Percentiles rank a stretch among this genome's conserved stretches.
phyloP scores from a whole-genome alignment of 2,888 invertebrate genomes.

The Trilocha varians region DNA sequence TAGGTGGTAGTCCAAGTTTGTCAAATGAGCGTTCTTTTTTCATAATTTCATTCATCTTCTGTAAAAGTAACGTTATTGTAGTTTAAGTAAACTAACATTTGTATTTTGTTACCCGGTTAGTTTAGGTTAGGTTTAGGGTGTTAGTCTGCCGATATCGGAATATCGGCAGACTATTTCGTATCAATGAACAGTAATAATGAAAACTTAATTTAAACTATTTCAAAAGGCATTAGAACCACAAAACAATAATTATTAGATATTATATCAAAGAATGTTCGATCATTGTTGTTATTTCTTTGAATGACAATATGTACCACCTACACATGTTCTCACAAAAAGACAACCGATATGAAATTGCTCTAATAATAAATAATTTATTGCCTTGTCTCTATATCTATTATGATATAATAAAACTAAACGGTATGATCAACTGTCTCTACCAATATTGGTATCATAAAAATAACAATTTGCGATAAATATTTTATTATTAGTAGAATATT shows the following conservation, averaged over 20 bases:
- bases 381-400: background rate
- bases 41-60: slow-evolving; percentile 33
- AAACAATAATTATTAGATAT: too few species aligned
- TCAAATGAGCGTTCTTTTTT: slow-evolving; percentile 28
- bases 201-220: too few species aligned
- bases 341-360: background rate
- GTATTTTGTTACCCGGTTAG: too few species aligned
- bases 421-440: background rate
- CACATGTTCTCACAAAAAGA: background rate
- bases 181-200: too few species aligned
- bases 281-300: background rate
- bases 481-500: too few species aligned
- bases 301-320: background rate
- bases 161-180: too few species aligned
- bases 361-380: background rate
- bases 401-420: slow-evolving; percentile 1
- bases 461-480: too few species aligned
- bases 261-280: too few species aligned
- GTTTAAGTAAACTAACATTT: too few species aligned
- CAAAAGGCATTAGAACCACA: too few species aligned
- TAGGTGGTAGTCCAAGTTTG: slow-evolving; percentile 52
- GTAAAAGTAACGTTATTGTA: slow-evolving; percentile 5
- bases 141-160: too few species aligned
- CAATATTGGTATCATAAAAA: background rate
- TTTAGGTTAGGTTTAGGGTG: too few species aligned